Base-by-base conservation (phyloP, 1,140 invertebrate genomes). In the Drosophila varians region DNA sequence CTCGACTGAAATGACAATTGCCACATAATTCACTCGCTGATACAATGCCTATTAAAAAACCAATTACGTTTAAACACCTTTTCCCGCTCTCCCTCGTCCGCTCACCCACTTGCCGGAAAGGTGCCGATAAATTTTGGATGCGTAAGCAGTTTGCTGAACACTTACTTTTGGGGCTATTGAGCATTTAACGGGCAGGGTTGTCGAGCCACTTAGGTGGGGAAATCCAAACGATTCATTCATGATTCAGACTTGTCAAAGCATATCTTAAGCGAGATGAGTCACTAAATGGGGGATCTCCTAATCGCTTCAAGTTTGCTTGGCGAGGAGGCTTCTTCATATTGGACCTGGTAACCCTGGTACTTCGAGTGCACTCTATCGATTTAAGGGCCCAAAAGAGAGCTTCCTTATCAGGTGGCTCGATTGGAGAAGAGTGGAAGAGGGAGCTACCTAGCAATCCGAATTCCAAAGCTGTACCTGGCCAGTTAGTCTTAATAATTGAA, bases 31-130 rank as follows among this genome's bases (percentile, higher is more conserved):
- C 77, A 53, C 42, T 42, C 25, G 47, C 72, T 86, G 80, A 87
- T 84, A 86, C 53, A 74, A 86, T 86, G 68, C 55, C 80, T 86
- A 86, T 86, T 86, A 86, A 86, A 86, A 86, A 80, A 73, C 72
- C 82, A 87, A 86, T 86, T 86, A 86, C 82, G 80, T 70, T 87
- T 86, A 87, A 86, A 74, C 74, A 64, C 42, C 82, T 52, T 86
- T 82, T 86, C 57, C 12, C 31, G 18, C 54, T 40, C 19, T 53
- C 28, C 25, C 19, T 26, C 7, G 8, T 23, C 12, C 31, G 18
- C 49, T 40, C 12, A 45, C 28, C 21, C 12, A 28, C 40, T 28
- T 25, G 55, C 2, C 45, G 8, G 23, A 11, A 14, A 45, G 42
- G 53, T 56, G 23, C 16, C 55, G 40, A 47, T 68, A 49, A 53